Evolutionary conservation across 2,797 vertebrate species (phyloP).

Genomic region (Vipera ursinii): DNA sequence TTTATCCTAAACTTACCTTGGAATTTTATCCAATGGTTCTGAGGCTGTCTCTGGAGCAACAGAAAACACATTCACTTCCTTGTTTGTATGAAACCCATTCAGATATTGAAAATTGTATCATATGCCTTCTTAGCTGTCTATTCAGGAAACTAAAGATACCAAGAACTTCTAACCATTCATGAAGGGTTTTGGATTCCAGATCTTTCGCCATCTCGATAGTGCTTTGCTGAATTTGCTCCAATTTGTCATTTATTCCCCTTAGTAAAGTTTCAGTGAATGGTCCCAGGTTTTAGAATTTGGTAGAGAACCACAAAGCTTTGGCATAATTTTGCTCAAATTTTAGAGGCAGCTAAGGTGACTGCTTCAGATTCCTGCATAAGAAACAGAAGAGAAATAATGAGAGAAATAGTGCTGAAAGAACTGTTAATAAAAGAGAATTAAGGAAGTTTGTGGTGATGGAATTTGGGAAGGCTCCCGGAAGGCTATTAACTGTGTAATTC

Average conservation of each 20-base stretch:
- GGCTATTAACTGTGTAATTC: neutral
- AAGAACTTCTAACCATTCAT: neutral
- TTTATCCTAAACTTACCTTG: neutral
- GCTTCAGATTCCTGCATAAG: neutral
- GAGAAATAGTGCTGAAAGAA: neutral
- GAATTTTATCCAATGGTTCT: neutral
- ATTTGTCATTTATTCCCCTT: neutral
- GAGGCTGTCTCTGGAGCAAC: neutral
- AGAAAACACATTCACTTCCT: neutral
- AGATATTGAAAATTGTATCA: neutral
- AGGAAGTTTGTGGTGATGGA: neutral
- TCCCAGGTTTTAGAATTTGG: neutral
- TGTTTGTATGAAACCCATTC: neutral
- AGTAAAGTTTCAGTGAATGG: neutral
- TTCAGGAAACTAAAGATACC: neutral
- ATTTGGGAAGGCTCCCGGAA: neutral
- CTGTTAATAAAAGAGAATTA: neutral
- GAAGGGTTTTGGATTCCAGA: neutral
- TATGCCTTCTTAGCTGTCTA: neutral
- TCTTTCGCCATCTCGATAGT: neutral
- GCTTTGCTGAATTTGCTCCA: neutral
- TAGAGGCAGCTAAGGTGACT: neutral
- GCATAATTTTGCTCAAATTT: neutral
- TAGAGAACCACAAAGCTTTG: neutral
- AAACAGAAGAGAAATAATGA: neutral